phyloP scores from a whole-genome alignment of 2,888 invertebrate species.

The Cryptophagus acutangulus region DNA sequence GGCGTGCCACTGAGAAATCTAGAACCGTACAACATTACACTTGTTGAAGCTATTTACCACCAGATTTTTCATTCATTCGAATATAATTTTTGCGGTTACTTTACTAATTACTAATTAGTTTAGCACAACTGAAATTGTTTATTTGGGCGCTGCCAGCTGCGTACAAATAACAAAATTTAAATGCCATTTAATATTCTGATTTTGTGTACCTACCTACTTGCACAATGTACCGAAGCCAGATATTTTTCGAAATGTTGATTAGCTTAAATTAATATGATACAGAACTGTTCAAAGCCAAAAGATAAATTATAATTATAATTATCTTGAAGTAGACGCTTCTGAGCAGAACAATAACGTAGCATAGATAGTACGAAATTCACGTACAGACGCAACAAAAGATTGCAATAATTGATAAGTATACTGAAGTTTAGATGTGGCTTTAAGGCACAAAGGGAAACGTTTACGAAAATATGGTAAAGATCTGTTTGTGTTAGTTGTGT shows the following conservation, averaged over 20 bases:
- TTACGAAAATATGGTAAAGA: conserved; percentile 24
- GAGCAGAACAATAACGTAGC: too few relatives aligned
- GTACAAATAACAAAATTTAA: too few relatives aligned
- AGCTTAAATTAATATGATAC: too few relatives aligned
- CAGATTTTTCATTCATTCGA: not conserved
- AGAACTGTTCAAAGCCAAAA: too few relatives aligned
- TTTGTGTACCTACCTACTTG: too few relatives aligned
- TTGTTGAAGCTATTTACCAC: conserved; percentile 8
- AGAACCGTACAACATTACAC: conserved; percentile 14
- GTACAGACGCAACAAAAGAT: conserved; percentile 8
- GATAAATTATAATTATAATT: too few relatives aligned
- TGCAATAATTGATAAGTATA: conserved; percentile 9
- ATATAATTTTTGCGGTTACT: not conserved
- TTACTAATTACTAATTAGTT: not conserved
- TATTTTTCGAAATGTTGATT: too few relatives aligned
- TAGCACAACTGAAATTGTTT: not conserved
- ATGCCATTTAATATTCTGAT: too few relatives aligned
- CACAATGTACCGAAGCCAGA: too few relatives aligned
- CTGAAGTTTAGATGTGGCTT: conserved; percentile 7
- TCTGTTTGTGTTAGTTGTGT: conserved; percentile 27
- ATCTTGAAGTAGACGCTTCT: too few relatives aligned
- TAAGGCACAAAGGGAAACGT: conserved; percentile 12
- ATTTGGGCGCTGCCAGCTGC: not conserved
- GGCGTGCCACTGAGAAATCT: conserved; percentile 38
- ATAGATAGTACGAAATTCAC: too few relatives aligned